Evolutionary conservation across 37 sponge, comb jelly and placozoan genomes (phyloP), one percentile per base, ranked within the genome.

Genomic region (Cladorhizidae sp.): DNA sequence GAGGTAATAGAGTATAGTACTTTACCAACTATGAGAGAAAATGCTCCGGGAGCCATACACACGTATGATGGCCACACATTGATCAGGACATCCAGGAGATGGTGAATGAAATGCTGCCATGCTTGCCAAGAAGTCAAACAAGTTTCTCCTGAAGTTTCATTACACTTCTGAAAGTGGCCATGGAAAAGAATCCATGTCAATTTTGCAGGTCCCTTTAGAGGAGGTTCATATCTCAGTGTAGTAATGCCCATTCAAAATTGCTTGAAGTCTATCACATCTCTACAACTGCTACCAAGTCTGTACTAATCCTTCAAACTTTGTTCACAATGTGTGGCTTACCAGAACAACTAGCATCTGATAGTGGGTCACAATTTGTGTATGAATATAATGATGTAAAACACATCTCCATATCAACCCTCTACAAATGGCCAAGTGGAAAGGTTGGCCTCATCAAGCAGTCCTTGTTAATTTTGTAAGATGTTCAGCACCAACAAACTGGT

Each of bases 401-500:
- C 74, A 85, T 78, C 17, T 11, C 85, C 85, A 36, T 78, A 85
- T 35, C 86, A 85, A 26, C 79, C 79, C 17, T 31, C 85, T 14
- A 73, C 81, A 3, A 89, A 89, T 77, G 90, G 90, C n/a, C 59
- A 49, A 59, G 85, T 71, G 2, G 85, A 84, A 77, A 40, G 78
- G n/a, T 77, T n/a, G n/a, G n/a, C n/a, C n/a, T n/a, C n/a, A n/a
- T n/a, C n/a, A n/a, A n/a, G n/a, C n/a, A n/a, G n/a, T n/a, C n/a
- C n/a, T n/a, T n/a, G n/a, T n/a, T n/a, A n/a, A n/a, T n/a, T n/a
- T n/a, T n/a, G n/a, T n/a, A n/a, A n/a, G n/a, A n/a, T n/a, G n/a
- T n/a, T n/a, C n/a, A n/a, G n/a, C n/a, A n/a, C n/a, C n/a, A n/a
- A n/a, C n/a, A n/a, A n/a, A n/a, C n/a, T n/a, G n/a, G n/a, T n/a